Conservation (phyloP, 2,797 vertebrate genomes). For the Hyperoplus lanceolatus region DNA sequence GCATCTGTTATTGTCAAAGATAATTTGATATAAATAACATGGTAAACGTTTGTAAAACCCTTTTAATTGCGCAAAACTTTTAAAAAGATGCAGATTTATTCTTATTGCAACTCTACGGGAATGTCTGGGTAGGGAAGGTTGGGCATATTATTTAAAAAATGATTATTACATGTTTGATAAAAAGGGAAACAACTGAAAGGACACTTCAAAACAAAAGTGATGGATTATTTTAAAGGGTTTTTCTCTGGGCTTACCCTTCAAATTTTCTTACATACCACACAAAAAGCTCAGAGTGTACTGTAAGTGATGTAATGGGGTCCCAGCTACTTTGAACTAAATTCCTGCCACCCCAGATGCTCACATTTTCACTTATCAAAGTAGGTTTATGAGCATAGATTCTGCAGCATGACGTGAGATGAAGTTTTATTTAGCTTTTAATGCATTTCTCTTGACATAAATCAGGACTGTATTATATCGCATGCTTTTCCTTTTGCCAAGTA, state of each 20-base stretch:
- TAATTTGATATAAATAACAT: constrained; percentile 16
- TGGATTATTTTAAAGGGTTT: constrained; percentile 29
- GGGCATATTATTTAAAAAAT: constrained; percentile 17
- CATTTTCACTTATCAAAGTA: constrained; percentile 35
- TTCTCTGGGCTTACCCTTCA: constrained; percentile 25
- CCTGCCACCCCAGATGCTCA: constrained; percentile 37
- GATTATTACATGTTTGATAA: constrained; percentile 5
- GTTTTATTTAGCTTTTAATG: constrained; percentile 19
- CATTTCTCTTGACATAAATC: constrained; percentile 32
- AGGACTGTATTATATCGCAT: constrained; percentile 21
- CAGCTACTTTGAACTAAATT: constrained; percentile 46
- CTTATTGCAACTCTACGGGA: background rate
- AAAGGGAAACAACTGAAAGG: constrained; percentile 21
- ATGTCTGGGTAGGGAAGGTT: constrained; percentile 3
- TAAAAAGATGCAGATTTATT: constrained; percentile 12
- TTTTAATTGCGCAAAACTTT: constrained; percentile 30
- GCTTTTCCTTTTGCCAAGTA: constrained; percentile 10
- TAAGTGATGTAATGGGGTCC: constrained; percentile 64
- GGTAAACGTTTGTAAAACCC: constrained; percentile 9
- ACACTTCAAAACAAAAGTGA: constrained; percentile 27
- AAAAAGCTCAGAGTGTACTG: constrained; percentile 48
- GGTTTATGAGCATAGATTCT: constrained; percentile 9
- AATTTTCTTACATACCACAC: constrained; percentile 26
- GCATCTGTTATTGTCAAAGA: constrained; percentile 30
- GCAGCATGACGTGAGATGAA: constrained; percentile 17